A percentile compares a stretch with the other conserved stretches of the same genome.
phyloP scores from a whole-genome alignment of 2,797 vertebrate species.

The Nothura maculosa region DNA sequence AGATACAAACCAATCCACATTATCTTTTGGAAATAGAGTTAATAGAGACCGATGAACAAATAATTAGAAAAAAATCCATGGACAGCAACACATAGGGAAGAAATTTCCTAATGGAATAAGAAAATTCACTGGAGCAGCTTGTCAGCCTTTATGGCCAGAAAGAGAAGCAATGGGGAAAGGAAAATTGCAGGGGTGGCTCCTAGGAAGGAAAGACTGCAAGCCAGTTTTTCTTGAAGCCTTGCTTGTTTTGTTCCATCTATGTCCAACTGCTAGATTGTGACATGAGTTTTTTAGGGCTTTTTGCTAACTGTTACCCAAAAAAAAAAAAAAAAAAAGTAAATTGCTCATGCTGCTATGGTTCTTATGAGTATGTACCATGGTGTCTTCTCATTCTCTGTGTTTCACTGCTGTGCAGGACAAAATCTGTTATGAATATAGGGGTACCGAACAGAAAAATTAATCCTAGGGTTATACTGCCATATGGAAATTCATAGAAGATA shows the following conservation, averaged over 20 bases:
- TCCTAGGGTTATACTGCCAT: background rate
- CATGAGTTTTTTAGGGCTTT: background rate
- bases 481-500: background rate
- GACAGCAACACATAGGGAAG: background rate
- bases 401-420: background rate
- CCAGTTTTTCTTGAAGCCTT: background rate
- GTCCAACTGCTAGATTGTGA: background rate
- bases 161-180: background rate
- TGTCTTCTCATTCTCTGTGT: background rate
- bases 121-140: background rate
- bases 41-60: background rate
- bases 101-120: background rate
- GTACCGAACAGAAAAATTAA: background rate
- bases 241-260: background rate
- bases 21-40: background rate
- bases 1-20: background rate
- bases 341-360: background rate
- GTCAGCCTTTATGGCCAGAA: background rate
- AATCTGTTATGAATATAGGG: background rate
- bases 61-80: background rate
- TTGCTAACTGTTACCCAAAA: background rate
- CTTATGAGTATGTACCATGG: fast-evolving
- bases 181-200: background rate
- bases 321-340: background rate
- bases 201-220: background rate